Percentiles rank a stretch among this genome's conserved stretches.
Evolutionary conservation across 2,888 invertebrate genomes (phyloP).

Genomic region (Drosophila macrospina): DNA sequence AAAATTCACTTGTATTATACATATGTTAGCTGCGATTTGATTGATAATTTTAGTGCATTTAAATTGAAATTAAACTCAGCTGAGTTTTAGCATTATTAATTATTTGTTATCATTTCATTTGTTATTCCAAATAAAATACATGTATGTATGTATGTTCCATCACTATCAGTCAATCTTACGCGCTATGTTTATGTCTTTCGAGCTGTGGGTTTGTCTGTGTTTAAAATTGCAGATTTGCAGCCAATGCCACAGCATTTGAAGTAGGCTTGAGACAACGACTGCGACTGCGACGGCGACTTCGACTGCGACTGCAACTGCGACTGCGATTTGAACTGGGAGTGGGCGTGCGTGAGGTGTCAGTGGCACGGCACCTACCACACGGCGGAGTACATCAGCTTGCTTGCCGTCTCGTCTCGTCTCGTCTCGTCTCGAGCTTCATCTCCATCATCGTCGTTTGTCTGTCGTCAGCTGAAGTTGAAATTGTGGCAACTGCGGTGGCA

Average conservation of each 20-base stretch:
- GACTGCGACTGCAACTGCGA: no score
- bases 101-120: not conserved
- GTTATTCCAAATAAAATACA: not conserved
- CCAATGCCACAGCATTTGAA: conserved; percentile 44
- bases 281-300: not conserved
- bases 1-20: not conserved
- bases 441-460: conserved; percentile 55
- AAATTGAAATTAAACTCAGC: not conserved
- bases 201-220: conserved; percentile 12
- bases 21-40: not conserved
- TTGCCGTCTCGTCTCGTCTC: no score
- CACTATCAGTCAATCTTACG: conserved; percentile 19
- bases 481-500: conserved; percentile 65
- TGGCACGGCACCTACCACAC: conserved; percentile 63
- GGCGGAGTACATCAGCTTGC: not conserved
- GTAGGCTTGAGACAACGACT: conserved; percentile 2
- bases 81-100: not conserved
- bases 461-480: conserved; percentile 52
- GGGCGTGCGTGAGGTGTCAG: conserved; percentile 72
- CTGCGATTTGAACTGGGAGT: conserved; percentile 18
- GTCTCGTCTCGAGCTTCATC: conserved; percentile 42
- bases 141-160: conserved; percentile 3
- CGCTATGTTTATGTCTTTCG: conserved; percentile 26
- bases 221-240: conserved; percentile 57
- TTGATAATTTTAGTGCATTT: not conserved